A percentile compares a stretch with the other conserved stretches of the same genome.
Conservation (phyloP, 2,888 invertebrate genomes). For the Dugesia japonica region DNA sequence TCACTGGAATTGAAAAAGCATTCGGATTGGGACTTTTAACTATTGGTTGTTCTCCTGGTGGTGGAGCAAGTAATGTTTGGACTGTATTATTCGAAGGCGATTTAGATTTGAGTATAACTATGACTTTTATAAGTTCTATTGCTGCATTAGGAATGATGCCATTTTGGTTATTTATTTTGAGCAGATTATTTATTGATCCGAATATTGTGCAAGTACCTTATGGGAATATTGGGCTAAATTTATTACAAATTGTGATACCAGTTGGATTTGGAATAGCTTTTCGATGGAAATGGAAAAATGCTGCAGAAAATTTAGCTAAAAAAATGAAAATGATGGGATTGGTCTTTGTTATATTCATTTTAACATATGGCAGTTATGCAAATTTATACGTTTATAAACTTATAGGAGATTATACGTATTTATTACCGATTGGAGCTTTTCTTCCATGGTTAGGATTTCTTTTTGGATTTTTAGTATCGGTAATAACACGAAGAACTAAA, state of each 20-base stretch:
- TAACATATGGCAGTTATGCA: conserved; percentile 41
- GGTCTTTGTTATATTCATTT: conserved; percentile 42
- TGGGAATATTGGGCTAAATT: conserved; percentile 40
- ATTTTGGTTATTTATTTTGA: conserved; percentile 46
- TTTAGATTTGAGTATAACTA: conserved; percentile 36
- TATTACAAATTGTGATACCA: conserved; percentile 43
- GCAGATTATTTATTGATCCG: conserved; percentile 39
- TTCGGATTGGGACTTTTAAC: conserved; percentile 36
- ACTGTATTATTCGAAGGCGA: conserved; percentile 36
- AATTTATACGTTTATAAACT: conserved; percentile 45
- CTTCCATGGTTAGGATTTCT: conserved; percentile 47
- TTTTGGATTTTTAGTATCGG: conserved; percentile 41
- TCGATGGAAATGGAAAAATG: conserved; percentile 37
- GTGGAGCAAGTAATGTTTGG: conserved; percentile 36
- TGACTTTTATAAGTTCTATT: conserved; percentile 36
- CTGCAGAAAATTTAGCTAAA: conserved; percentile 37
- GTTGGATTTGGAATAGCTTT: conserved; percentile 45
- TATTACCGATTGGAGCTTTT: conserved; percentile 37
- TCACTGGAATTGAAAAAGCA: neutral
- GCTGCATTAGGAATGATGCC: conserved; percentile 47
- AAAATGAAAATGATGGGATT: conserved; percentile 42
- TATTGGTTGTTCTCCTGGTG: conserved; percentile 36
- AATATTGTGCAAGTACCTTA: conserved; percentile 40
- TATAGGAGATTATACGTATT: conserved; percentile 38
- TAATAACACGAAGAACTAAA: conserved; percentile 21